Percentiles rank a stretch among this genome's conserved stretches.
Conservation (phyloP, 2,888 invertebrate genomes). For the Atrina japonica region DNA sequence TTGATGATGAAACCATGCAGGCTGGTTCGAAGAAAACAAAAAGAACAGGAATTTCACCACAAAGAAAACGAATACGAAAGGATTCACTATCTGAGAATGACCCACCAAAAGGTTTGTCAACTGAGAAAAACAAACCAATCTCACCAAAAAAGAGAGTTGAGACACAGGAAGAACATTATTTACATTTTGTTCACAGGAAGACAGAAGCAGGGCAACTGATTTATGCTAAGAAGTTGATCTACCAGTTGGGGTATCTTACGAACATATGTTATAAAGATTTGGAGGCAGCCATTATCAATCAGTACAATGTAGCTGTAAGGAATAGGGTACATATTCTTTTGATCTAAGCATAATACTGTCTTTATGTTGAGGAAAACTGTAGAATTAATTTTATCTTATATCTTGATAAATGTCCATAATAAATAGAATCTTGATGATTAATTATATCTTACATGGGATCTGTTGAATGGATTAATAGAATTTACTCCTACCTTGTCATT, state of each 20-base stretch:
- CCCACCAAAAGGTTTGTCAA: neutral
- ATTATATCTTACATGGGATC: too few species aligned
- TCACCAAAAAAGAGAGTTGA: neutral
- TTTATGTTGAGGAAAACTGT: too few species aligned
- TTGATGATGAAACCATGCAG: too few species aligned
- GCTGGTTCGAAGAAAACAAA: too few species aligned
- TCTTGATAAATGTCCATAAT: too few species aligned
- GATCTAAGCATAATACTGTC: too few species aligned
- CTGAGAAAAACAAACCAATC: neutral
- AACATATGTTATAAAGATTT: slow-evolving; percentile 32
- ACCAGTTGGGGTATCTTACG: slow-evolving; percentile 55
- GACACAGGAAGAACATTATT: slow-evolving; percentile 30
- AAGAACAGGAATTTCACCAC: too few species aligned
- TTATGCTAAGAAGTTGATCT: slow-evolving; percentile 54
- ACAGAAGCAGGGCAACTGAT: slow-evolving; percentile 45
- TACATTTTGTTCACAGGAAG: slow-evolving; percentile 44
- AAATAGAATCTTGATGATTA: too few species aligned
- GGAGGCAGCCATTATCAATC: slow-evolving; percentile 47
- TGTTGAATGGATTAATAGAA: too few species aligned
- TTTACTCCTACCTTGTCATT: too few species aligned
- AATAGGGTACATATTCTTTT: slow-evolving; percentile 47
- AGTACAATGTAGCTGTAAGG: slow-evolving; percentile 52
- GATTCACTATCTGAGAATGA: neutral
- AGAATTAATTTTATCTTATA: too few species aligned
- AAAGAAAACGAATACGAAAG: neutral